Conservation (phyloP, 2,113 vertebrate genomes). For the Tretioscincus oriximinensis region DNA sequence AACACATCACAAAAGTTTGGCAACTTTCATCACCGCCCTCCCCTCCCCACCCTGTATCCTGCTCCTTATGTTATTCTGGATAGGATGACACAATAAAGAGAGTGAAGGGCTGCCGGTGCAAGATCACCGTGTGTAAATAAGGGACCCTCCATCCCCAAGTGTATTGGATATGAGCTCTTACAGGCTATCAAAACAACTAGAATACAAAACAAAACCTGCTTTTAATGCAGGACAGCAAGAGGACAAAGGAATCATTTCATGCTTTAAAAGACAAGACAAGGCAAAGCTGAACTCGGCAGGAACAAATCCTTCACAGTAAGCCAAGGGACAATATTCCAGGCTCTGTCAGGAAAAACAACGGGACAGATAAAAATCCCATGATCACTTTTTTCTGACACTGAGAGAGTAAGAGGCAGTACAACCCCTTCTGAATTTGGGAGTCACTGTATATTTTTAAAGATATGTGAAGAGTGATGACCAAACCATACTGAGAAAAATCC, state of each 20-base stretch:
- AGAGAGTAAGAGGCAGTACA: constrained; percentile 31
- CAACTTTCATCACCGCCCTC: constrained; percentile 44
- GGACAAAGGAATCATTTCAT: neutral
- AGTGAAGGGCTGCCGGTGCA: constrained; percentile 27
- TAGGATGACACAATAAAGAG: constrained; percentile 35
- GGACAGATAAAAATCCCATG: neutral
- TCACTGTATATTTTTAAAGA: constrained; percentile 35
- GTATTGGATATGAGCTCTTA: constrained; percentile 15
- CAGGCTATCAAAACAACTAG: constrained; percentile 51
- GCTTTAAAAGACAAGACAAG: constrained; percentile 48
- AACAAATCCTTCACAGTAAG: constrained; percentile 41
- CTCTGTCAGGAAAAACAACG: constrained; percentile 28
- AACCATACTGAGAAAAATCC: constrained; percentile 30
- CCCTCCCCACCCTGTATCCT: constrained; percentile 36
- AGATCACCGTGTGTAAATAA: neutral
- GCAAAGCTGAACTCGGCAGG: constrained; percentile 57
- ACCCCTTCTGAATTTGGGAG: constrained; percentile 3
- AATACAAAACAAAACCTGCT: constrained; percentile 45
- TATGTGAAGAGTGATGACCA: constrained; percentile 31
- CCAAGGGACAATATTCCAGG: constrained; percentile 25
- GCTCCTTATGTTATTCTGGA: constrained; percentile 36
- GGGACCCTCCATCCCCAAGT: constrained; percentile 18
- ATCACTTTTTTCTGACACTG: constrained; percentile 2
- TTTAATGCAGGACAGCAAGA: constrained; percentile 25
- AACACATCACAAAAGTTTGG: constrained; percentile 64